phyloP scores from a whole-genome alignment of 2,888 invertebrate genomes.

The Eupithecia inturbata region DNA sequence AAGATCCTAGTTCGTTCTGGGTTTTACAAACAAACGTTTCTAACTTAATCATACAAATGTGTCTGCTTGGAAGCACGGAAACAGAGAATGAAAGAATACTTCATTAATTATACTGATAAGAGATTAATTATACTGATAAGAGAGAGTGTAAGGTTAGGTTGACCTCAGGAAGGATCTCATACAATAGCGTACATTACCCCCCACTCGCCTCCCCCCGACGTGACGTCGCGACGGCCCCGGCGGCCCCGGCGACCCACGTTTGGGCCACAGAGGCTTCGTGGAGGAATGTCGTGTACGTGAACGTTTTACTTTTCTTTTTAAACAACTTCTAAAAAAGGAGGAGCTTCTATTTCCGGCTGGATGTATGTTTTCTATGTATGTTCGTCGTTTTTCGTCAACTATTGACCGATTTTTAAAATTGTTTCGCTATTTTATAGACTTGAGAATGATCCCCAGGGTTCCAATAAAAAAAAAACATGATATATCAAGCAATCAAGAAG shows the following conservation, averaged over 20 bases:
- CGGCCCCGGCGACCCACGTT: not conserved
- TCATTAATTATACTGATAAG: not conserved
- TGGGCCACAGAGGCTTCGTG: not conserved
- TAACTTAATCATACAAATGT: not conserved
- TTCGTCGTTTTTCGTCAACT: too few relatives aligned
- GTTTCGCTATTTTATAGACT: too few relatives aligned
- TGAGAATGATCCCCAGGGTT: too few relatives aligned
- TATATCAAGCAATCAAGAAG: too few relatives aligned
- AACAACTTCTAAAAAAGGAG: too few relatives aligned
- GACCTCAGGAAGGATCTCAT: not conserved
- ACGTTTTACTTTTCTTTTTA: too few relatives aligned
- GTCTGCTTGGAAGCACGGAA: not conserved
- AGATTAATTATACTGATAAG: slow-evolving; percentile 2
- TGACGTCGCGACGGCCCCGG: not conserved
- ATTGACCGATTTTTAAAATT: too few relatives aligned
- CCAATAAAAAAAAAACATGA: too few relatives aligned
- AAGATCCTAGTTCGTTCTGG: too few relatives aligned
- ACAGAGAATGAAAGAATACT: not conserved
- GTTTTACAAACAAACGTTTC: not conserved
- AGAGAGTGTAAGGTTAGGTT: not conserved
- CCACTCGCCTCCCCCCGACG: not conserved
- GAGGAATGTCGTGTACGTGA: not conserved
- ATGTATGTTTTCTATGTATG: too few relatives aligned
- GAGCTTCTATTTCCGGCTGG: too few relatives aligned
- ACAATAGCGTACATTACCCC: not conserved